Evolutionary conservation across 1,140 invertebrate genomes (phyloP).

Genomic region (Pentalonia nigronervosa): DNA sequence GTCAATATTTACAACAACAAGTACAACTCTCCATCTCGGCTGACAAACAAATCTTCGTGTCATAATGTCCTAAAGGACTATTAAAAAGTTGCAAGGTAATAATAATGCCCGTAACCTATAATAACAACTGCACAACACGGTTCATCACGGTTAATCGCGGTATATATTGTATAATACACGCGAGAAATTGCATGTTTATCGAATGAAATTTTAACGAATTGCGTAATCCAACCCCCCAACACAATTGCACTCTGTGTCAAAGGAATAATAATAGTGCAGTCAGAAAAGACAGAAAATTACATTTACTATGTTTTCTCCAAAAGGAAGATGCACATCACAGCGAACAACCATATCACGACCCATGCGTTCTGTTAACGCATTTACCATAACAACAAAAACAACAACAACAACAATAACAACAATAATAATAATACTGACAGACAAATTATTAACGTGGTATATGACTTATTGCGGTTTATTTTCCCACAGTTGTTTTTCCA

Average conservation of each 20-base stretch:
- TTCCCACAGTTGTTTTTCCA: slow-evolving; percentile 22
- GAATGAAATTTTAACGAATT: background rate
- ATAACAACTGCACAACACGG: background rate
- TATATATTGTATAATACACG: background rate
- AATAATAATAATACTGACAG: background rate
- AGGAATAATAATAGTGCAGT: background rate
- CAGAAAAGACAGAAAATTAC: background rate
- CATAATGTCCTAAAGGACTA: background rate
- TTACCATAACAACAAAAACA: background rate
- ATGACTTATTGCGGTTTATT: background rate
- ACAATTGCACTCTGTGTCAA: background rate
- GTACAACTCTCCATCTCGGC: background rate
- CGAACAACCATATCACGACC: background rate
- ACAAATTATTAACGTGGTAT: background rate
- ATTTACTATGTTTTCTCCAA: background rate
- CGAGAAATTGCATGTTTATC: background rate
- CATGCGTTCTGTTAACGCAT: background rate
- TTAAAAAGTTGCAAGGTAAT: background rate
- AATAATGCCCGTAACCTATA: no score
- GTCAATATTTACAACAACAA: background rate
- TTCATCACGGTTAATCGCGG: background rate
- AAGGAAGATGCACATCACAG: background rate
- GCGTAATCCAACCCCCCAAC: background rate
- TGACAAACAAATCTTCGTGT: background rate
- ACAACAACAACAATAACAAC: background rate